These are phyloP conservation scores for Oncorhynchus mykiss DNA, from an alignment of 2,113 vertebrate genomes.

Conservation along the genomic window DNA sequence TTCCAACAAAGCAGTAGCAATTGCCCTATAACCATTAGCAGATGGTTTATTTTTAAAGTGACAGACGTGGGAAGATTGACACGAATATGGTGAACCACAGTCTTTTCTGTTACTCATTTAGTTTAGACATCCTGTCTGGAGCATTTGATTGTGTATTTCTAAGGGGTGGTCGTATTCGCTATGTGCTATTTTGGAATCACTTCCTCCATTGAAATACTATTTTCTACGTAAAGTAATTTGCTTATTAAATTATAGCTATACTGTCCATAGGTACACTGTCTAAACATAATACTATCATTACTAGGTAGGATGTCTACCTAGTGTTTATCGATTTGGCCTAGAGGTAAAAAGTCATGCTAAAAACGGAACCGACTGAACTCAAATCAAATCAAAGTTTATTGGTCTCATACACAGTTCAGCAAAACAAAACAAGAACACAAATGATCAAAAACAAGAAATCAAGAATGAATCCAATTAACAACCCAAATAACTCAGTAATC, in stretches of 20 bases:
- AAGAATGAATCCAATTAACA: too few relatives aligned
- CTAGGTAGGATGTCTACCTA: too few relatives aligned
- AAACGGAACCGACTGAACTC: too few relatives aligned
- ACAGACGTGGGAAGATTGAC: background rate
- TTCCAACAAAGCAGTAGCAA: background rate
- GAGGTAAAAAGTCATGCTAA: too few relatives aligned
- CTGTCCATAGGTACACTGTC: background rate
- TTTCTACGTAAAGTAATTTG: background rate
- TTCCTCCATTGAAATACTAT: background rate
- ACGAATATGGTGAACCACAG: background rate
- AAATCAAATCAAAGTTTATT: too few relatives aligned
- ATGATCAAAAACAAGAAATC: too few relatives aligned
- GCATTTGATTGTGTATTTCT: background rate
- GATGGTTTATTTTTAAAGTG: background rate
- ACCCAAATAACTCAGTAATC: too few relatives aligned
- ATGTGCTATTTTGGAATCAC: background rate
- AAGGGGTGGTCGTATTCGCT: background rate
- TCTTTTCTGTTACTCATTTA: background rate
- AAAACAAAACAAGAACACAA: too few relatives aligned
- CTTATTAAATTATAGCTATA: background rate
- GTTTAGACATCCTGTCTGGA: background rate
- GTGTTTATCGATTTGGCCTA: too few relatives aligned
- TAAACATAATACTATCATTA: too few relatives aligned
- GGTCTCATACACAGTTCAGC: too few relatives aligned
- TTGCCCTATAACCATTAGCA: background rate